phyloP scores from a whole-genome alignment of 2,113 vertebrate genomes.

The Campylomormyrus numenius region DNA sequence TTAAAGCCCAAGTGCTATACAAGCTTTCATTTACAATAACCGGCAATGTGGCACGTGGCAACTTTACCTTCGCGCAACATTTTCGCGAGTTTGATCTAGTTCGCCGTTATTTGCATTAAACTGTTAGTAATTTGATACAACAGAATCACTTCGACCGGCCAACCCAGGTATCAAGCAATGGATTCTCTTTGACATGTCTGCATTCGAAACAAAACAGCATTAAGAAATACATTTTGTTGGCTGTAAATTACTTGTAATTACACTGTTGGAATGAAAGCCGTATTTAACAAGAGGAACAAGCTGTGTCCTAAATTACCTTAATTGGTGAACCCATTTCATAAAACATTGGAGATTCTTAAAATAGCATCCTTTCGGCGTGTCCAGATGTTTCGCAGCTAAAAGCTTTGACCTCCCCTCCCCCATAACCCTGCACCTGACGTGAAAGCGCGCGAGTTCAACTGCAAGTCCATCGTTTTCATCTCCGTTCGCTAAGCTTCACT shows the following conservation, averaged over 20 bases:
- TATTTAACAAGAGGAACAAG: conserved; percentile 62
- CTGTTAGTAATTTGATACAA: conserved; percentile 52
- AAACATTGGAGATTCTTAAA: conserved; percentile 38
- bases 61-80: neutral
- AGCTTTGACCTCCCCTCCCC: conserved; percentile 18
- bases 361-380: conserved; percentile 27
- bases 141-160: neutral
- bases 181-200: conserved; percentile 15
- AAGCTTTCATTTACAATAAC: neutral
- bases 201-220: neutral
- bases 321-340: conserved; percentile 44
- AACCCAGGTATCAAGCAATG: neutral
- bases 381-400: conserved; percentile 31
- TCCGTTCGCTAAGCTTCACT: neutral
- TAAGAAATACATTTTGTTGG: conserved; percentile 45
- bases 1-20: neutral
- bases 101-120: conserved; percentile 30
- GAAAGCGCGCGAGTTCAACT: neutral
- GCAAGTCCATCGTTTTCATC: no score
- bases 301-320: conserved; percentile 47
- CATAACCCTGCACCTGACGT: conserved; percentile 10
- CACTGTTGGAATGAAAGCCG: conserved; percentile 54
- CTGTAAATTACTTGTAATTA: conserved; percentile 71
- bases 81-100: neutral
- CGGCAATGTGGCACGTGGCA: neutral